These are phyloP conservation scores for Tinamus guttatus DNA, from an alignment of 2,113 vertebrate species.

Conservation along the genomic window DNA sequence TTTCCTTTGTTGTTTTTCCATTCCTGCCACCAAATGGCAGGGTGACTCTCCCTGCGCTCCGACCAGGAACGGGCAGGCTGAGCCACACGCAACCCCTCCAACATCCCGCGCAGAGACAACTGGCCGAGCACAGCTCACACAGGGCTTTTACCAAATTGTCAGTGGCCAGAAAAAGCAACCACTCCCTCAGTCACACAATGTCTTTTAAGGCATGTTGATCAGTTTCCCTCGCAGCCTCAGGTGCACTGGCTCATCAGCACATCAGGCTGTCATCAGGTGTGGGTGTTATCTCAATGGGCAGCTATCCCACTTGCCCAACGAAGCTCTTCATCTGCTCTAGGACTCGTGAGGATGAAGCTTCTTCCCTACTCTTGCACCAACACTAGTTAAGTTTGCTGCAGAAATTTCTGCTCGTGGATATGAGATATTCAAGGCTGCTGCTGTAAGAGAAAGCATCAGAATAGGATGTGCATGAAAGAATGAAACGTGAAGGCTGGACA, in stretches of 20 bases:
- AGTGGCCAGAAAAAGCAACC: not conserved
- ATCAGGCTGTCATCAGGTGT: not conserved
- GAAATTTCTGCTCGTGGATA: not conserved
- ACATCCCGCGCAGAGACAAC: not conserved
- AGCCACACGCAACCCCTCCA: not conserved
- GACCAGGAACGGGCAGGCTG: not conserved
- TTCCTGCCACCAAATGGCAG: not conserved
- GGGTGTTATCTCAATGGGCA: not conserved
- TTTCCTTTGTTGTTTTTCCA: not conserved
- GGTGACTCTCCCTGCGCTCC: not conserved
- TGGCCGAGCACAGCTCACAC: not conserved
- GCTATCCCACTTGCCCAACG: not conserved
- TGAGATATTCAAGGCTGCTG: not conserved
- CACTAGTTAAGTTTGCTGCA: not conserved
- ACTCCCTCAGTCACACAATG: not conserved
- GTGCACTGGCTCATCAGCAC: not conserved
- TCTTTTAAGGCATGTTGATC: not conserved
- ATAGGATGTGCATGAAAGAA: rapidly evolving
- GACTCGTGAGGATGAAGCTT: not conserved
- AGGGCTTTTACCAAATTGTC: not conserved
- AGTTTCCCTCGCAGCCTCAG: not conserved
- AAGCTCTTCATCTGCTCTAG: not conserved
- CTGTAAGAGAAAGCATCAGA: not conserved
- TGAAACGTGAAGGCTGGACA: not conserved
- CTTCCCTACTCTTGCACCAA: not conserved